Evolutionary conservation across 1,140 invertebrate species (phyloP).

Genomic region (Drosophila takahashii): DNA sequence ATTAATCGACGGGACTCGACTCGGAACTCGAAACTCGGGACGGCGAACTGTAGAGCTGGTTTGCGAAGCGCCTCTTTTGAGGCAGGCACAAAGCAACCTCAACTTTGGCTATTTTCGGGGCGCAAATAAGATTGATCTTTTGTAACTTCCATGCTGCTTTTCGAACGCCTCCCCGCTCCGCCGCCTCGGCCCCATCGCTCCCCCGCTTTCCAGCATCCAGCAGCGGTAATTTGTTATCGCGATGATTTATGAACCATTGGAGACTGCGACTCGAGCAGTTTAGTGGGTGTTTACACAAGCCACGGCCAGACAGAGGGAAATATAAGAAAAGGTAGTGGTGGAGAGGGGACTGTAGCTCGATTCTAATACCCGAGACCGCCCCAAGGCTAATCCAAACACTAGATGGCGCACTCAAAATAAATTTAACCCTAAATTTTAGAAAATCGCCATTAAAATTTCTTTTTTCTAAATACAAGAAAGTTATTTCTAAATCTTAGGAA

Average conservation of each 20-base stretch:
- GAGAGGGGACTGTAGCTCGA: conserved; percentile 34
- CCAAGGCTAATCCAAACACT: conserved; percentile 49
- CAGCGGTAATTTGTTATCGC: conserved; percentile 83
- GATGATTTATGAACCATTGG: conserved; percentile 82
- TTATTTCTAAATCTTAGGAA: too few species aligned
- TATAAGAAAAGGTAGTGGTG: too few species aligned
- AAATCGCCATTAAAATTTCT: too few species aligned
- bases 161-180: conserved; percentile 8
- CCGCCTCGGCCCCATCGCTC: background rate
- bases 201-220: conserved; percentile 30
- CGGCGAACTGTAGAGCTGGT: conserved; percentile 27
- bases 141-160: conserved; percentile 80
- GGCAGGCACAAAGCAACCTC: conserved; percentile 12
- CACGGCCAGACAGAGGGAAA: conserved; percentile 9
- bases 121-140: conserved; percentile 84
- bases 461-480: too few species aligned
- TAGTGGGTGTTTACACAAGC: conserved; percentile 82
- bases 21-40: conserved; percentile 15
- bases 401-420: too few species aligned
- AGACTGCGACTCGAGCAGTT: conserved; percentile 51
- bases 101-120: conserved; percentile 69
- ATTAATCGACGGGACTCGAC: conserved; percentile 36
- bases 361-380: conserved; percentile 63
- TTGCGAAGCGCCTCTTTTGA: conserved; percentile 61
- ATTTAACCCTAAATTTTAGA: too few species aligned